Evolutionary conservation across 2,797 vertebrate species (phyloP), one percentile per base, ranked within the genome.

Genomic region (Phoebastria nigripes): DNA sequence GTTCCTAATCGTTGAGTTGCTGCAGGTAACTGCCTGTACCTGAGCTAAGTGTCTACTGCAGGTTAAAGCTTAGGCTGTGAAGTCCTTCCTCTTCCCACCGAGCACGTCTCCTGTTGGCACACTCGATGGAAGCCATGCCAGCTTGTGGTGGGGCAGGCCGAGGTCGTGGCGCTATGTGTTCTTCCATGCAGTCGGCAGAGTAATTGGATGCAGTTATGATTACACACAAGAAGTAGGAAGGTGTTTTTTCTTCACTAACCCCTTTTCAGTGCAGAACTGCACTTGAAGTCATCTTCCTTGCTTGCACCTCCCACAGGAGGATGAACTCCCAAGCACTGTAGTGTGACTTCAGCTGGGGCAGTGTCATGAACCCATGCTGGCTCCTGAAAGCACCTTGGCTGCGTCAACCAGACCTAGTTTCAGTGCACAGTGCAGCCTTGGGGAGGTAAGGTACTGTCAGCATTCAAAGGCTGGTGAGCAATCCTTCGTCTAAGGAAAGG

Each of bases 91-190:
- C 37, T 58, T 46, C 44, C 9, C 49, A n/a, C 8, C 2, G 8
- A 66, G n/a, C 20, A 9, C 0, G 0, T 72, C 54, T 76, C 54
- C 63, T 42, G 3, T 21, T n/a, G 74, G 54, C 51, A 55, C 12
- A 5, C 12, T n/a, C 17, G 14, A 3, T 37, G 20, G 74, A 69
- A 69, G 15, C 15, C 29, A 16, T 12, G 20, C 28, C 46, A 72
- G 33, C 59, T 21, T 33, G 33, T 49, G 33, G 9, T 54, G 20
- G 28, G 46, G 25, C 2, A 5, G 44, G 29, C 28, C 3, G 5
- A 58, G n/a, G 37, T 14, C 26, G 14, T 2, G 1, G 49, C 3
- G 16, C 31, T 31, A 5, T 0, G 0, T 17, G 29, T 42, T 14
- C 41, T 51, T 35, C 15, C 7, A 6, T 33, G 62, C 46, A n/a